A percentile compares a stretch with the other conserved stretches of the same genome.
These are phyloP conservation scores for Petrocephalus microphthalmus DNA, from an alignment of 2,113 vertebrate species.

Conservation along the genomic window DNA sequence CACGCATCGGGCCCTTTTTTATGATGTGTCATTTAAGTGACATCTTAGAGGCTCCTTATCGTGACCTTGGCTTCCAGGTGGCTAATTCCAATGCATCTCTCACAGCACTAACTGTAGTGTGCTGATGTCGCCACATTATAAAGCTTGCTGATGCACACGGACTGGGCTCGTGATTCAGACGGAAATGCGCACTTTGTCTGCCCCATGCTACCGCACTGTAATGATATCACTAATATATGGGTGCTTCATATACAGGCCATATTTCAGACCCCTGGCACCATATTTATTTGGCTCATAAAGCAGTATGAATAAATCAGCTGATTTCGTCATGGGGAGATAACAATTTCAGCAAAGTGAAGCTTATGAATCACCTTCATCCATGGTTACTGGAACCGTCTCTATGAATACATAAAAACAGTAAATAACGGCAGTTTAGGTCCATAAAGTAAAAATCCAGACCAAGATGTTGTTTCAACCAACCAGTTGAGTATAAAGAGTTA, in stretches of 20 bases:
- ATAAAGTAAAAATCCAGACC: background rate
- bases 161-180: background rate
- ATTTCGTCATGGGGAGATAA: background rate
- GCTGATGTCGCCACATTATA: background rate
- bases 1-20: background rate
- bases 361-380: background rate
- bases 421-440: background rate
- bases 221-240: background rate
- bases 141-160: background rate
- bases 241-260: background rate
- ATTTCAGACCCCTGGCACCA: background rate
- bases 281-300: background rate
- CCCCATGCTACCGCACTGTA: background rate
- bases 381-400: background rate
- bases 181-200: background rate
- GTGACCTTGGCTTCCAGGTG: background rate
- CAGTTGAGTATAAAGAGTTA: background rate
- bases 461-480: background rate
- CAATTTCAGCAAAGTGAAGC: background rate
- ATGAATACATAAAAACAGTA: background rate
- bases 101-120: background rate
- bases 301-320: background rate
- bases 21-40: background rate
- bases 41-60: background rate
- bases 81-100: background rate